Base-by-base conservation (phyloP, 1,140 invertebrate species). In the Homarus americanus region DNA sequence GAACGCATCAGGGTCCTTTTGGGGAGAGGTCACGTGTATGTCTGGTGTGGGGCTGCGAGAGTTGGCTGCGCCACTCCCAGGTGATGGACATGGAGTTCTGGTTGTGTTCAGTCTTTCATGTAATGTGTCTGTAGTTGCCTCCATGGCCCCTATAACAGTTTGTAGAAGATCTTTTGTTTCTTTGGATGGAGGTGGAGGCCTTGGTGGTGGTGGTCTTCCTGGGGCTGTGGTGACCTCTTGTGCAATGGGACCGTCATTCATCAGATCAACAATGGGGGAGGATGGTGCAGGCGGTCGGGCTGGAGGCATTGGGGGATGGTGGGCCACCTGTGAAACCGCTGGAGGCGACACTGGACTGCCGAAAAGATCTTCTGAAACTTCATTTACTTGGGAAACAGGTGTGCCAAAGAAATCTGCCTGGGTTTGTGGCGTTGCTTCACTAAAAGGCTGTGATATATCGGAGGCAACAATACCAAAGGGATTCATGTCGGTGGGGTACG, bases 101-200 rank as follows among this genome's bases (percentile, higher is more conserved):
- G 97, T 97, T 12, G 96, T 96, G 91, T 97, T 96, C 72, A 98
- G 95, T 73, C 97, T 96, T 91, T 97, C 97, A 63, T 98, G 93
- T 75, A 98, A 94, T 94, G 97, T 96, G 32, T 97, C 97, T 84
- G 97, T 98, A 0, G 97, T 97, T 40, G 97, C 97, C 93, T 98
- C 97, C 96, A 98, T 96, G 72, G 97, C 97, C 7, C 97, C 97
- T 36, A 97, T 98, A 0, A 98, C 97, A 20, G 96, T 97, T 76
- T 97, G 95, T 38, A 98, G 96, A 2, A 98, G 94, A 93, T 98
- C 97, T 95, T 98, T 97, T 0, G 97, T 98, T 93, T 97, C 96
- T 78, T 95, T 95, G 78, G 96, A 96, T 4, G 96, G 95, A 24
- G 96, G 95, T 28, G 95, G 95, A 49, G 95, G 94, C 28, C 95